Percentiles rank a stretch among this genome's conserved stretches.
These are phyloP conservation scores for Furnarius figulus DNA, from an alignment of 2,113 vertebrate genomes.

Conservation along the genomic window DNA sequence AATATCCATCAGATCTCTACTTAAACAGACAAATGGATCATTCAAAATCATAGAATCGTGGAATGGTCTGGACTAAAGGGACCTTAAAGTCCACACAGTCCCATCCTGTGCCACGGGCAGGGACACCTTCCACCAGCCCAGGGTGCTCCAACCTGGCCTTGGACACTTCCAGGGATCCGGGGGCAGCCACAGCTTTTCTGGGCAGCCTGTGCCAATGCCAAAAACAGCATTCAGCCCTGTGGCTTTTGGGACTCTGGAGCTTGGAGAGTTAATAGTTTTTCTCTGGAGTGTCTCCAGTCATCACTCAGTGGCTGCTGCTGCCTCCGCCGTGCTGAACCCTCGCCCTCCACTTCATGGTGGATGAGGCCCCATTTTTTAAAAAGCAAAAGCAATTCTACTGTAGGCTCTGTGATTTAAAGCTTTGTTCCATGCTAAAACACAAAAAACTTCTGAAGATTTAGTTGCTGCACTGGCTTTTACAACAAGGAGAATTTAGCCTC, in stretches of 20 bases:
- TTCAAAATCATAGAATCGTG: not conserved
- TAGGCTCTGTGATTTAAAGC: conserved; percentile 55
- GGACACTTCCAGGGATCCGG: not conserved
- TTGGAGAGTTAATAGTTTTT: not conserved
- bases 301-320: not conserved
- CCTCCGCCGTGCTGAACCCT: not conserved
- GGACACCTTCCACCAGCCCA: not conserved
- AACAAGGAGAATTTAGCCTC: not conserved
- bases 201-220: not conserved
- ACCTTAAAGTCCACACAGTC: accelerated
- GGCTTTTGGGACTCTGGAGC: not conserved
- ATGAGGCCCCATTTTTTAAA: conserved; percentile 23
- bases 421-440: conserved; percentile 59
- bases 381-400: conserved; percentile 56
- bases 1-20: not conserved
- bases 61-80: not conserved
- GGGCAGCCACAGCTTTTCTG: not conserved
- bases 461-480: conserved; percentile 9
- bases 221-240: not conserved
- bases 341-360: not conserved
- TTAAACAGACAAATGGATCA: not conserved
- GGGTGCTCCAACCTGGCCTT: accelerated
- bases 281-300: not conserved
- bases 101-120: not conserved
- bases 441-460: conserved; percentile 42